Evolutionary conservation across 2,113 vertebrate species (phyloP).

Genomic region (Tonatia bakeri): DNA sequence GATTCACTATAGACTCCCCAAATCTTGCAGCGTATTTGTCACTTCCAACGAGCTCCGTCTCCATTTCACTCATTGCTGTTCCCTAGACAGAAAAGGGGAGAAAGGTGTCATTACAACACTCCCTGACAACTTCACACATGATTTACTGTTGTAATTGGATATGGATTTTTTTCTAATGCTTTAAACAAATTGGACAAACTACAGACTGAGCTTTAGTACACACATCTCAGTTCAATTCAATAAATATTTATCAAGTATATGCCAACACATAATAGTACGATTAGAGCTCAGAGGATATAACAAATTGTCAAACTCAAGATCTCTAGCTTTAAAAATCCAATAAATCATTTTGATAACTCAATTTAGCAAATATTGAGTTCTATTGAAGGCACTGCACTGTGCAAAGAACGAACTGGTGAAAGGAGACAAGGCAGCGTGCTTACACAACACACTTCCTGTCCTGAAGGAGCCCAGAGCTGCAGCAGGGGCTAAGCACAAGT

Average conservation of each 20-base stretch:
- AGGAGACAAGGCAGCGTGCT: not conserved
- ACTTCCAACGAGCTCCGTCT: slow-evolving; percentile 85
- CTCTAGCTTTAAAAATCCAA: slow-evolving; percentile 56
- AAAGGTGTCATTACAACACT: slow-evolving; percentile 12
- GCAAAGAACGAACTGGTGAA: not conserved
- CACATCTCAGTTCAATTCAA: slow-evolving; percentile 56
- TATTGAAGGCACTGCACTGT: not conserved
- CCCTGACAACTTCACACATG: slow-evolving; percentile 45
- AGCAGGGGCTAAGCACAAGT: not conserved
- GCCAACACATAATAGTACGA: slow-evolving; percentile 54
- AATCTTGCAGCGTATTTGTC: slow-evolving; percentile 91
- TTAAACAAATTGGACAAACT: slow-evolving; percentile 56
- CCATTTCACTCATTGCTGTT: slow-evolving; percentile 86
- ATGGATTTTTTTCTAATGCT: slow-evolving; percentile 61
- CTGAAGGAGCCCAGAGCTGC: not conserved
- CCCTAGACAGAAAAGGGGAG: slow-evolving; percentile 72
- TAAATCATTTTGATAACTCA: slow-evolving; percentile 68
- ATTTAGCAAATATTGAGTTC: slow-evolving; percentile 57
- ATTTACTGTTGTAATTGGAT: slow-evolving; percentile 60
- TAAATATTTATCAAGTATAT: slow-evolving; percentile 70
- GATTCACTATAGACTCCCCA: slow-evolving; percentile 90
- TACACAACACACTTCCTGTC: not conserved
- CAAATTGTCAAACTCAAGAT: slow-evolving; percentile 41
- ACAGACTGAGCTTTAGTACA: slow-evolving; percentile 46
- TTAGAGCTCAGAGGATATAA: slow-evolving; percentile 50